Evolutionary conservation across 1,140 invertebrate species (phyloP).

Genomic region (Geopemphigus sp.): DNA sequence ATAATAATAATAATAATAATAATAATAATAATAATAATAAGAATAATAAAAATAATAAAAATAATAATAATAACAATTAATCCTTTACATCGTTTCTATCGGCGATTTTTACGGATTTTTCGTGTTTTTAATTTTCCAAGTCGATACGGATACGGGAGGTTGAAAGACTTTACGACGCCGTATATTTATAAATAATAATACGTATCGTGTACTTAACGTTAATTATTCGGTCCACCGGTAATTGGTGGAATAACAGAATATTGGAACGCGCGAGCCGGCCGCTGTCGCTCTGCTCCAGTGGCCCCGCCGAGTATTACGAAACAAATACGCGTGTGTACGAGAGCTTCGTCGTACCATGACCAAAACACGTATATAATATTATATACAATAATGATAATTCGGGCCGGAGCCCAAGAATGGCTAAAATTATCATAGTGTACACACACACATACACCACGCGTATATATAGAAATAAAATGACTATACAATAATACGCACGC

Average conservation of each 20-base stretch:
- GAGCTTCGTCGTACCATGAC: conserved; percentile 40
- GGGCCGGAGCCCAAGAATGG: neutral
- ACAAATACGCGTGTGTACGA: neutral
- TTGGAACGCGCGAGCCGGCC: conserved; percentile 36
- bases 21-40: no score
- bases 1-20: no score
- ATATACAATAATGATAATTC: conserved; percentile 19
- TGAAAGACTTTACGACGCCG: neutral
- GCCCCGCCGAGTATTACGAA: conserved; percentile 10
- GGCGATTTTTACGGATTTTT: neutral
- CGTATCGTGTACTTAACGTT: neutral
- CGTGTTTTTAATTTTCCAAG: conserved; percentile 21
- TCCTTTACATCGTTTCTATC: no score
- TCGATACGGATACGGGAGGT: conserved; percentile 2
- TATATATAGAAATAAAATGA: neutral
- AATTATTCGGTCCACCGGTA: conserved; percentile 28
- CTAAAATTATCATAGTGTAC: conserved; percentile 14
- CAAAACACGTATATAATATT: neutral
- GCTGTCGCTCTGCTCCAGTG: conserved; percentile 32
- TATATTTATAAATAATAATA: neutral
- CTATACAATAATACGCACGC: neutral
- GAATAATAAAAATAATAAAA: no score
- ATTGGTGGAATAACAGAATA: conserved; percentile 44
- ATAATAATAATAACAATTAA: no score
- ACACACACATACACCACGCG: neutral